Evolutionary conservation across 2,113 vertebrate species (phyloP).

Genomic region (Pseudorectes ferrugineus): DNA sequence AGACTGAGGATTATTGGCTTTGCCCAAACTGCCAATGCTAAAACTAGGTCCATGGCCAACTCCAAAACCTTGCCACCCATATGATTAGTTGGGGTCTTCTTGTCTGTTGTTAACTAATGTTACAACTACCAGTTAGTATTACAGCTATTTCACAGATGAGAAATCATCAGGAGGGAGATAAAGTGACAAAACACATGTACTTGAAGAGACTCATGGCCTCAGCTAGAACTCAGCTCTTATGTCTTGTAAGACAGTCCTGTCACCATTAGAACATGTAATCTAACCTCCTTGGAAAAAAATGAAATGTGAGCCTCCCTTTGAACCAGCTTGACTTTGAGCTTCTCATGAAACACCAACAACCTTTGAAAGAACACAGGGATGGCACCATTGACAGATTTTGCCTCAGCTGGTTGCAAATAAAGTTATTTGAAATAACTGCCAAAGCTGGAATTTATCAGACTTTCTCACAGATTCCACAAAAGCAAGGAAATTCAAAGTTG

Average conservation of each 20-base stretch:
- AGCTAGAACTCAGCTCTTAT: neutral
- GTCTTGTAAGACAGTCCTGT: constrained; percentile 7
- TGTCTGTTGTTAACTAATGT: neutral
- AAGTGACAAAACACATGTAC: constrained; percentile 25
- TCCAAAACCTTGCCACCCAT: neutral
- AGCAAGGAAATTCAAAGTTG: constrained; percentile 44
- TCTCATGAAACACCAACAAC: neutral
- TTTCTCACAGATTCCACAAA: constrained; percentile 51
- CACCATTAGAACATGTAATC: constrained; percentile 15
- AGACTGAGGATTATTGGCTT: neutral
- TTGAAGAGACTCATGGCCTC: neutral
- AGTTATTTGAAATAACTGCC: constrained; percentile 51
- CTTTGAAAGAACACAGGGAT: neutral
- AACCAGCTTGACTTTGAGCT: constrained; percentile 18
- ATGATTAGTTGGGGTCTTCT: neutral
- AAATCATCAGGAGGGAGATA: neutral
- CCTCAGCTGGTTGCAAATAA: constrained; percentile 29
- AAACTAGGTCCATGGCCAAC: neutral
- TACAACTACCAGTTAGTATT: neutral
- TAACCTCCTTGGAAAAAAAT: neutral
- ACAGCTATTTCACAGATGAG: neutral
- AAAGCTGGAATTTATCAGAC: constrained; percentile 43
- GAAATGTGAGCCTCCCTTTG: constrained; percentile 34
- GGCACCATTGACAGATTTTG: constrained; percentile 18
- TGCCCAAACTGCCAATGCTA: neutral